Percentiles rank a stretch among this genome's conserved stretches.
These are phyloP conservation scores for Karalla daura DNA, from an alignment of 2,797 vertebrate species.

Conservation along the genomic window DNA sequence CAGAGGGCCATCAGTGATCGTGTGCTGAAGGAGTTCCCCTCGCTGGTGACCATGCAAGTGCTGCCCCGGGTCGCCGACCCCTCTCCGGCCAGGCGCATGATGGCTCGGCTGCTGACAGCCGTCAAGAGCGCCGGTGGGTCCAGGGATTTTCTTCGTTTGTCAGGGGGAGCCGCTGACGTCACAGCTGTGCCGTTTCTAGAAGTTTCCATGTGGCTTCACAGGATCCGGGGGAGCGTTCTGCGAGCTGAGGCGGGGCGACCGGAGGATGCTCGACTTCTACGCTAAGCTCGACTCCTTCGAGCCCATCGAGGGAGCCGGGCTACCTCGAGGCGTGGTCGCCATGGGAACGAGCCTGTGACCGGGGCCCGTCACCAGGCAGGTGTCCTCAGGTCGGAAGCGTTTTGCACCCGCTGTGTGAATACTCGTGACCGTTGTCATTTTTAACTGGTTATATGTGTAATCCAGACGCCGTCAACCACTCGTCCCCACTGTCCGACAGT, in stretches of 20 bases:
- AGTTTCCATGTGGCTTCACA: too few relatives aligned
- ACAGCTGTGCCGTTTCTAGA: background rate
- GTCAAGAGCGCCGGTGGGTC: slow-evolving; percentile 91
- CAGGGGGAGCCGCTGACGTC: too few relatives aligned
- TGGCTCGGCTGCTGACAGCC: slow-evolving; percentile 90
- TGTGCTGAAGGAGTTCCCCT: slow-evolving; percentile 91
- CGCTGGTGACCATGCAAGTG: slow-evolving; percentile 91
- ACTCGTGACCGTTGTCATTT: background rate
- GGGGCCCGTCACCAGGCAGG: background rate
- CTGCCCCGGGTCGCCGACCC: slow-evolving; percentile 93
- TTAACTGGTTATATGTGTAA: slow-evolving; percentile 6
- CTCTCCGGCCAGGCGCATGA: slow-evolving; percentile 91
- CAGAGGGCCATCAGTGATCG: slow-evolving; percentile 85
- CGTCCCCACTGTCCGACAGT: background rate
- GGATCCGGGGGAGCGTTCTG: slow-evolving; percentile 94
- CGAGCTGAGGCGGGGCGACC: slow-evolving; percentile 91
- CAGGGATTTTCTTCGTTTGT: too few relatives aligned
- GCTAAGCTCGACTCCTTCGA: slow-evolving; percentile 91
- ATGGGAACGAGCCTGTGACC: slow-evolving; percentile 91
- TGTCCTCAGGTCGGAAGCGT: slow-evolving; percentile 16
- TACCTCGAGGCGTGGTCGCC: slow-evolving; percentile 88
- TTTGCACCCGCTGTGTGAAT: background rate
- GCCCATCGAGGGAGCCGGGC: slow-evolving; percentile 86
- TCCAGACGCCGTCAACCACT: background rate
- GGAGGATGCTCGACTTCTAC: slow-evolving; percentile 93